Base-by-base conservation (phyloP, 2,113 vertebrate species). In the Takifugu flavidus region DNA sequence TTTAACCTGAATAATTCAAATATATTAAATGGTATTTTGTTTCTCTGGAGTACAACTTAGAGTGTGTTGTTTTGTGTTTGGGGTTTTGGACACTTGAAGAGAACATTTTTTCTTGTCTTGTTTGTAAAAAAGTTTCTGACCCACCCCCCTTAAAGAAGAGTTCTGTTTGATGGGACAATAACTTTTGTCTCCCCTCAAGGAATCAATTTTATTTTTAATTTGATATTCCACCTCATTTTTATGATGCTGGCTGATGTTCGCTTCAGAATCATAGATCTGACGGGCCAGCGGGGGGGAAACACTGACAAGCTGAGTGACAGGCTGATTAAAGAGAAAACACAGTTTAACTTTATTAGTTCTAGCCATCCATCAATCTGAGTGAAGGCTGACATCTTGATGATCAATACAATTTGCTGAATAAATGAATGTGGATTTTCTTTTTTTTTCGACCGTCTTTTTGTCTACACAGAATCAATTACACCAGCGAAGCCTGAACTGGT, bases 281-380 rank as follows among this genome's bases (percentile, higher is more conserved):
- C 62, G 57, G 65, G 61, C 51, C 56, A 65, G 49, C 43, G 25
- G 52, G 58, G 31, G 64, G 51, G 29, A 53, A 2, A 53, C 20
- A 53, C 39, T 72, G 82, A 79, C 78, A 72, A 52, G 53, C 49
- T 56, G 64, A 55, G 64, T 66, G 75, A 75, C 73, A 81, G 69
- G 34, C 56, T 62, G 70, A 77, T 72, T 25, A 49, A 69, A 74
- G 72, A 68, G 31, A 68, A 49, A 78, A 67, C 54, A 59, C 52
- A 53, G 51, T 60, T 29, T 46, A 67, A 65, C 63, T 67, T 75
- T 70, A 83, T 82, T 74, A 65, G 49, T 52, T 60, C 27, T 62
- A 62, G n/a, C 64, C 53, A 53, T 84, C 82, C 69, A 71, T 84
- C 78, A 69, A 7, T 49, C 3, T 26, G 58, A 73, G 39, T 58